Conservation (phyloP, 2,113 vertebrate species). For the Apodemus sylvaticus region DNA sequence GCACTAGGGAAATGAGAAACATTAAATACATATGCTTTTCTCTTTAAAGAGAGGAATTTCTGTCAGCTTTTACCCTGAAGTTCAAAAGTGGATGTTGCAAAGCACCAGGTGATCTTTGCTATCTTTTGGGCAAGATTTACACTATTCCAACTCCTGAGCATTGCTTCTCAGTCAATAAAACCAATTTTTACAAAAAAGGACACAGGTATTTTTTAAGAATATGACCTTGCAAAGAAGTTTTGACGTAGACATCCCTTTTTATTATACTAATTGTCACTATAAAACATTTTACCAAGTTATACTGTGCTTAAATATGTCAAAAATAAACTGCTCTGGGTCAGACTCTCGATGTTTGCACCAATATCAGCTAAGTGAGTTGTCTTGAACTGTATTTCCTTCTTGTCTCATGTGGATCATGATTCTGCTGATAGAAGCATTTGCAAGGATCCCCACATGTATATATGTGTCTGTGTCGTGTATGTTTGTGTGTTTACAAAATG, state of each 20-base stretch:
- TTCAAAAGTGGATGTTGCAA: neutral
- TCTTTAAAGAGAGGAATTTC: neutral
- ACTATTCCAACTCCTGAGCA: neutral
- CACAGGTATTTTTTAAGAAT: neutral
- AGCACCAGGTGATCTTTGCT: neutral
- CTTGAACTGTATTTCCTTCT: neutral
- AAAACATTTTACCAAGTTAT: neutral
- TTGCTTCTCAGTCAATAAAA: neutral
- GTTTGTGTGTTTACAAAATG: neutral
- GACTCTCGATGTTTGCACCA: neutral
- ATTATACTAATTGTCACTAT: neutral
- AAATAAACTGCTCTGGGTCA: neutral
- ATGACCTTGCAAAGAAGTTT: neutral
- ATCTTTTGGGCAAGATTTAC: neutral
- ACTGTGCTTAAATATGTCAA: neutral
- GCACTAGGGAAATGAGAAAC: neutral
- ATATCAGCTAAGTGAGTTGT: neutral
- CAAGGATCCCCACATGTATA: neutral
- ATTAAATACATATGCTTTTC: neutral
- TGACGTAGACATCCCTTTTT: neutral
- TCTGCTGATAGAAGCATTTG: too few species aligned
- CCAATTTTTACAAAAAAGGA: neutral
- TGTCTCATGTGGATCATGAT: neutral
- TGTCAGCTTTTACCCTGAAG: neutral
- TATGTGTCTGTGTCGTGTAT: neutral